Percentiles rank a stretch among this genome's conserved stretches.
Evolutionary conservation across 2,797 vertebrate species (phyloP).

Genomic region (Acanthis flammea): DNA sequence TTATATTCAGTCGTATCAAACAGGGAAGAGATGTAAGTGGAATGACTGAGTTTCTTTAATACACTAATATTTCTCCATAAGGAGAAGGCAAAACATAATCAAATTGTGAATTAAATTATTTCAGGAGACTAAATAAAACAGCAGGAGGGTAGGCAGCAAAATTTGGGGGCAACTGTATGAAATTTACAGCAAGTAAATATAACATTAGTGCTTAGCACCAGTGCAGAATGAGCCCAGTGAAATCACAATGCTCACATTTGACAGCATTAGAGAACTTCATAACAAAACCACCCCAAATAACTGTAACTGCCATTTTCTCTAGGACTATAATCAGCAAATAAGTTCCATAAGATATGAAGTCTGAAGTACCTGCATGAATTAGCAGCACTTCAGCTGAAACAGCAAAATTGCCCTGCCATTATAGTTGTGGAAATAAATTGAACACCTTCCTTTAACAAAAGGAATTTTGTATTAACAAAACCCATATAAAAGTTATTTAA

Average conservation of each 20-base stretch:
- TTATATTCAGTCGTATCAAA: not conserved
- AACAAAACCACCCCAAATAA: not conserved
- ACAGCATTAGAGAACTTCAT: not conserved
- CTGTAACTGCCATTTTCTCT: not conserved
- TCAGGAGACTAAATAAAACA: not conserved
- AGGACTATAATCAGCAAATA: not conserved
- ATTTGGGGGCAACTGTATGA: not conserved
- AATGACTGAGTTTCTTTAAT: not conserved
- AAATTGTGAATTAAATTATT: not conserved
- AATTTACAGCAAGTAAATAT: not conserved
- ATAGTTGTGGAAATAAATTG: not conserved
- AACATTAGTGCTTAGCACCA: not conserved
- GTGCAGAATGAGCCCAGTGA: not conserved
- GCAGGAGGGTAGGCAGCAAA: not conserved
- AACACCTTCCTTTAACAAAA: not conserved
- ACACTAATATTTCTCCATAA: not conserved
- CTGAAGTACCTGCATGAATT: not conserved
- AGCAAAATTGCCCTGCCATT: not conserved
- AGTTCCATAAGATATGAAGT: not conserved
- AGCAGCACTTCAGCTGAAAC: not conserved
- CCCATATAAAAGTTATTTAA: not conserved
- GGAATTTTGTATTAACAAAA: not conserved
- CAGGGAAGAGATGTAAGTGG: not conserved
- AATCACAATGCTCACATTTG: not conserved
- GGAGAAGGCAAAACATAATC: not conserved